Evolutionary conservation across 2,797 vertebrate species (phyloP).

Genomic region (Xenops minutus): DNA sequence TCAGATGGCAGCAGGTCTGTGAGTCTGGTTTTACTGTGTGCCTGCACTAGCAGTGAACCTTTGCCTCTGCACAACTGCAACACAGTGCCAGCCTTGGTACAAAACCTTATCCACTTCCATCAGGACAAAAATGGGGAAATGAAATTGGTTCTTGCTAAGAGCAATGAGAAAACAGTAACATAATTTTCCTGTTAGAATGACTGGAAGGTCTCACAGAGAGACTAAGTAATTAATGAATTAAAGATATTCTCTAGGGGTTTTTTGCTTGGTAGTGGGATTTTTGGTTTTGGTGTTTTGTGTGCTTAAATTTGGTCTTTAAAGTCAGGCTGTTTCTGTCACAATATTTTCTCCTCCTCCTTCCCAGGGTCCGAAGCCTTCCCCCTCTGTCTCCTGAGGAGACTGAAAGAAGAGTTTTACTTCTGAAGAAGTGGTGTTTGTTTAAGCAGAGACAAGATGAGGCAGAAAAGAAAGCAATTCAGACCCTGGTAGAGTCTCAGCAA

Average conservation of each 20-base stretch:
- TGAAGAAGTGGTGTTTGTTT: conserved; percentile 87
- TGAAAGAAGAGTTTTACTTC: conserved; percentile 84
- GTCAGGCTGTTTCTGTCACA: background rate
- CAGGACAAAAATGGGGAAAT: background rate
- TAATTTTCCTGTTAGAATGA: background rate
- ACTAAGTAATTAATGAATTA: background rate
- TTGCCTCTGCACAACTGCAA: background rate
- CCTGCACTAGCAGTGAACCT: background rate
- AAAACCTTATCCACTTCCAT: background rate
- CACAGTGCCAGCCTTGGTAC: background rate
- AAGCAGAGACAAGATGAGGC: conserved; percentile 84
- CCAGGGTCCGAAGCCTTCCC: conserved; percentile 77
- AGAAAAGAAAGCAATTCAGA: conserved; percentile 77
- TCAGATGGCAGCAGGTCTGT: conserved; percentile 84
- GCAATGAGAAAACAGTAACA: background rate
- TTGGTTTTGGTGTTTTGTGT: too few relatives aligned
- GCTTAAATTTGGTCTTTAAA: background rate
- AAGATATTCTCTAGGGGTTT: fast-evolving
- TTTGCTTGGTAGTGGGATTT: background rate
- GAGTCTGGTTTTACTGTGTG: fast-evolving
- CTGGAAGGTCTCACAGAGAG: background rate
- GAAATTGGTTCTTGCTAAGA: background rate
- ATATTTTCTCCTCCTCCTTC: fast-evolving
- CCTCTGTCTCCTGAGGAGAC: conserved; percentile 80
- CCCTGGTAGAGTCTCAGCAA: conserved; percentile 83